These are phyloP conservation scores for Periophthalmus modestus DNA, from an alignment of 2,113 vertebrate genomes.

Conservation along the genomic window DNA sequence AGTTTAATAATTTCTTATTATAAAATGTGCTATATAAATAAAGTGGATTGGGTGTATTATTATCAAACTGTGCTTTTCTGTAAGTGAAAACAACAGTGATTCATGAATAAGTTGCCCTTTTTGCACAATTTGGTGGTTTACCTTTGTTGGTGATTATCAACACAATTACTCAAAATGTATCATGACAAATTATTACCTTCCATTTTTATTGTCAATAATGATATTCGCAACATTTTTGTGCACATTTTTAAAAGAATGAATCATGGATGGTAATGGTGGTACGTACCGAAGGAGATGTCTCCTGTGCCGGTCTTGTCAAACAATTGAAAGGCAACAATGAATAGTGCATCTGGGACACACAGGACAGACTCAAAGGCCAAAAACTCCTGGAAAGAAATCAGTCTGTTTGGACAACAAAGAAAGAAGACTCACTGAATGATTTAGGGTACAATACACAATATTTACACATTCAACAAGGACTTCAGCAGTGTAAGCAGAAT, in stretches of 20 bases:
- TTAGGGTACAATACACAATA: neutral
- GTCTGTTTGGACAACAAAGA: conserved; percentile 77
- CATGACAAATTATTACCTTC: no score
- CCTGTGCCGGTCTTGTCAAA: conserved; percentile 95
- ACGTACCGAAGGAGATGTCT: conserved; percentile 95
- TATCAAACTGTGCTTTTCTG: no score
- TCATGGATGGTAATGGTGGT: neutral
- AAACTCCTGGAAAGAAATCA: conserved; percentile 98
- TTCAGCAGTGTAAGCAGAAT: neutral
- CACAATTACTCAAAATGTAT: no score
- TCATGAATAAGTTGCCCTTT: no score
- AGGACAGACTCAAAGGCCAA: conserved; percentile 96
- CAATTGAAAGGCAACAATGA: conserved; percentile 96
- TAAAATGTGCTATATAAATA: no score
- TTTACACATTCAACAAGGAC: neutral
- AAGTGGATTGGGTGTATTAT: no score
- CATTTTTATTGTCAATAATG: no score
- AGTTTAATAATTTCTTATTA: no score
- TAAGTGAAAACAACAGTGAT: no score
- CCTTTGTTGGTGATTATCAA: no score
- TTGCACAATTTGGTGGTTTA: no score
- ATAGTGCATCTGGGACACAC: conserved; percentile 94
- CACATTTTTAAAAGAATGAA: neutral
- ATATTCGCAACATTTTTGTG: no score
- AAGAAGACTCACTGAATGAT: conserved; percentile 34